Conservation (phyloP, 1,140 invertebrate genomes). For the Geopemphigus sp. region DNA sequence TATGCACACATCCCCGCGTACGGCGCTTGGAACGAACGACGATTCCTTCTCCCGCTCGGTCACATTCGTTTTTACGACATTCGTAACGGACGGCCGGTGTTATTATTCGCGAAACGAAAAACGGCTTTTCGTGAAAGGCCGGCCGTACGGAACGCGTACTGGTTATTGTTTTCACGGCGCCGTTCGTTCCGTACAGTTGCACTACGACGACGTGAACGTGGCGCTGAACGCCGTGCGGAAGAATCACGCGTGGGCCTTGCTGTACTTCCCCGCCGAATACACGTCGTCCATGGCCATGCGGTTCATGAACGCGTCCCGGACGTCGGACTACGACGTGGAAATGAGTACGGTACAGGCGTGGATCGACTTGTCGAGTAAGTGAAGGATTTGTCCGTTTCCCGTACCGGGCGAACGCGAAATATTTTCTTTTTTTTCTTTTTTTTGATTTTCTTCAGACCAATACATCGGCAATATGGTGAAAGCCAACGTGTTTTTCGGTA, state of each 20-base stretch:
- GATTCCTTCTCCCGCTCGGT: too few species aligned
- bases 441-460: constrained; percentile 49
- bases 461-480: constrained; percentile 53
- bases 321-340: constrained; percentile 72
- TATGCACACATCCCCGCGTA: too few species aligned
- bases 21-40: too few species aligned
- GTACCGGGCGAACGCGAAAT: too few species aligned
- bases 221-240: constrained; percentile 70
- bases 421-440: too few species aligned
- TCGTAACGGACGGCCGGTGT: too few species aligned
- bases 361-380: constrained; percentile 83
- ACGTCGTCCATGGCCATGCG: constrained; percentile 74
- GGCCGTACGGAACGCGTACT: too few species aligned
- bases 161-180: too few species aligned
- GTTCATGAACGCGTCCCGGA: constrained; percentile 66
- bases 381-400: too few species aligned
- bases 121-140: too few species aligned
- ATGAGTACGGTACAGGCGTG: constrained; percentile 79
- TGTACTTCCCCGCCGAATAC: constrained; percentile 84
- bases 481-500: constrained; percentile 40
- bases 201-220: constrained; percentile 53
- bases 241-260: constrained; percentile 79
- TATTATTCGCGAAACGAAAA: too few species aligned
- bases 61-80: too few species aligned
- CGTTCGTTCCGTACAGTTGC: constrained; percentile 33